Base-by-base conservation (phyloP, 2,888 invertebrate genomes). In the Catocala sponsa region DNA sequence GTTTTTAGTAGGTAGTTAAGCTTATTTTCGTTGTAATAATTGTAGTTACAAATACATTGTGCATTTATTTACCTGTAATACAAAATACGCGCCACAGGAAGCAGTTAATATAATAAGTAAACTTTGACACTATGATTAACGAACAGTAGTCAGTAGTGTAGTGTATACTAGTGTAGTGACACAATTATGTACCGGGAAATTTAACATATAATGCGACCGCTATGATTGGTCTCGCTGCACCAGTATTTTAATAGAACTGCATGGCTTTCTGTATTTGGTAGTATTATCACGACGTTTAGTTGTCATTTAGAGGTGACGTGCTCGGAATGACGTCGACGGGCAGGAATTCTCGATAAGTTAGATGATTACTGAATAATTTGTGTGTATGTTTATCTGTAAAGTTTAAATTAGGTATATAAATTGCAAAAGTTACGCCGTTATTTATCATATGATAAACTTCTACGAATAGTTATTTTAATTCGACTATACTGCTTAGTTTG, bases 81-180 rank as follows among this genome's bases (percentile, higher is more conserved):
- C 55, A 42, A 56, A 33, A 44, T 57, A 51, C 51, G 50, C 50
- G 57, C 51, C 44, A 38, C 44, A 35, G 51, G 43, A 51, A 57
- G 5, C 5, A 38, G 46, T 1, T 4, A 15, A 38, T n/a, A 12
- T 43, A 15, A 15, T 47, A 13, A 12, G 6, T 12, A 15, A 11
- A 46, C 10, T 15, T 41, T 13, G 11, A 51, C 15, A 35, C 6
- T 38, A 15, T 2, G 4, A 46, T n/a, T 15, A 42, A 9, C 5
- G 7, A 15, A 13, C 6, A 7, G n/a, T 38, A 38, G 0, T 6
- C 35, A 38, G 35, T 38, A 6, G 35, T 4, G 25, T 38, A 38
- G 6, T 7, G 35, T n/a, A n/a, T n/a, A n/a, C n/a, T 38, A 6
- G 35, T 4, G 25, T 38, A 38, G 6, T 7, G 35, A 38, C 9